A percentile compares a stretch with the other conserved stretches of the same genome.
Evolutionary conservation across 1,140 invertebrate species (phyloP).

Genomic region (Drosophila nigrodunni): DNA sequence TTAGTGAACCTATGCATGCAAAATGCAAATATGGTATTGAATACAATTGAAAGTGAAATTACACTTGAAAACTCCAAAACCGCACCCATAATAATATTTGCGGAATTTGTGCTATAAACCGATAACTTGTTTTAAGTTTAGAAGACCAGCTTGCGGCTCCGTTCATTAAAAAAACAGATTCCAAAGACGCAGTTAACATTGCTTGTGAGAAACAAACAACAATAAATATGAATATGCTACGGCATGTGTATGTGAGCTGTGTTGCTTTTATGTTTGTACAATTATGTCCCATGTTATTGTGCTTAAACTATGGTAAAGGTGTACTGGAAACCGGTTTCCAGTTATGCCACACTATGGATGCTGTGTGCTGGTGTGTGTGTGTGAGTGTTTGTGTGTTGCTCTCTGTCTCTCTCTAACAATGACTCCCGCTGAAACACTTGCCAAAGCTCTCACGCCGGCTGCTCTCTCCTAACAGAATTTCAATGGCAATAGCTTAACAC

Average conservation of each 20-base stretch:
- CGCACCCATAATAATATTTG: conserved; percentile 36
- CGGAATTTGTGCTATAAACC: conserved; percentile 44
- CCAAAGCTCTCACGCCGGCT: conserved; percentile 29
- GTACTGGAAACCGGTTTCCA: conserved; percentile 69
- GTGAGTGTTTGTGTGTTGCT: conserved; percentile 6
- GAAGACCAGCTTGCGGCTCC: conserved; percentile 33
- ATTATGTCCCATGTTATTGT: conserved; percentile 65
- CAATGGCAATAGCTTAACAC: conserved; percentile 66
- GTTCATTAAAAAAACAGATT: conserved; percentile 43
- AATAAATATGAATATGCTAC: conserved; percentile 30
- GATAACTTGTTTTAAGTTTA: conserved; percentile 60
- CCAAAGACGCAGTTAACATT: conserved; percentile 43
- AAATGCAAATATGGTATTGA: conserved; percentile 33
- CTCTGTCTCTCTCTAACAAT: conserved; percentile 4
- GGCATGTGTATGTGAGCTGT: conserved; percentile 23
- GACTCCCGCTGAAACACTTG: background rate
- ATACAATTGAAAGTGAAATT: conserved; percentile 60
- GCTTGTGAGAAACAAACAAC: conserved; percentile 43
- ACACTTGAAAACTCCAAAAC: conserved; percentile 23
- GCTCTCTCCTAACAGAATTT: conserved; percentile 37
- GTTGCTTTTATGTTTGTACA: conserved; percentile 51
- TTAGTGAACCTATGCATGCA: conserved; percentile 33
- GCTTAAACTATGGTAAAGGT: conserved; percentile 37
- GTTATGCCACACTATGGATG: conserved; percentile 64
- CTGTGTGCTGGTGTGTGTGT: conserved; percentile 46